Percentiles rank a stretch among this genome's conserved stretches.
Conservation (phyloP, 2,113 vertebrate genomes). For the Lepus americanus region DNA sequence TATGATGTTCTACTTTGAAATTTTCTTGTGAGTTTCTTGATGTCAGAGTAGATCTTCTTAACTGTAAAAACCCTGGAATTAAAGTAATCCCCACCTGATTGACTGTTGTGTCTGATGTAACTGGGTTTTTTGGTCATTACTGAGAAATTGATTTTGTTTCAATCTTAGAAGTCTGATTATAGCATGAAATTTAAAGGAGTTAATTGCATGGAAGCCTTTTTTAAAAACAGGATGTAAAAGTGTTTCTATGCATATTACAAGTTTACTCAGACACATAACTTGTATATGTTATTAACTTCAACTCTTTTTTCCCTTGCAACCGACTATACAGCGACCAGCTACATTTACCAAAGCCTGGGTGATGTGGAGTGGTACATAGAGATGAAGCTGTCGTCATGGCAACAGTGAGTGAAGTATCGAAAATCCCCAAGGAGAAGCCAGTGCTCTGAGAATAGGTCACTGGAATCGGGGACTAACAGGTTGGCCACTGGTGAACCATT, state of each 20-base stretch:
- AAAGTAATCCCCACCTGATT: conserved; percentile 38
- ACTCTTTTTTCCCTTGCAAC: conserved; percentile 97
- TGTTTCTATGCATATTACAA: conserved; percentile 90
- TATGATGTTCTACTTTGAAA: not conserved
- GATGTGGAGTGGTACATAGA: conserved; percentile 99
- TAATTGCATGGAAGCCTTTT: conserved; percentile 83
- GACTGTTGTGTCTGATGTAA: conserved; percentile 73
- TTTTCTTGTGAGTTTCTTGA: conserved; percentile 51
- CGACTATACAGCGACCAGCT: conserved; percentile 99
- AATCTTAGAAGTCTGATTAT: conserved; percentile 82
- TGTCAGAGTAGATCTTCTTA: conserved; percentile 65
- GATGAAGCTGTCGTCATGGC: conserved; percentile 99
- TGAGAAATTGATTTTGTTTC: conserved; percentile 81
- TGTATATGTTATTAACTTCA: conserved; percentile 97
- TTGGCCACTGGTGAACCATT: conserved; percentile 99
- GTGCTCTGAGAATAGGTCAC: conserved; percentile 99
- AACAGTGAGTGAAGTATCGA: conserved; percentile 99
- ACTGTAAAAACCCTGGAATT: conserved; percentile 56
- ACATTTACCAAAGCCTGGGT: conserved; percentile 99
- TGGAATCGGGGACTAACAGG: conserved; percentile 99
- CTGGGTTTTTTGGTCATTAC: conserved; percentile 73
- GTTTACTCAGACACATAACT: conserved; percentile 85
- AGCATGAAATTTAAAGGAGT: conserved; percentile 84
- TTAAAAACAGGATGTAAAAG: conserved; percentile 89
- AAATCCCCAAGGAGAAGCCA: conserved; percentile 99